Evolutionary conservation across 2,797 vertebrate species (phyloP), one percentile per base, ranked within the genome.

Genomic region (Allobates femoralis): DNA sequence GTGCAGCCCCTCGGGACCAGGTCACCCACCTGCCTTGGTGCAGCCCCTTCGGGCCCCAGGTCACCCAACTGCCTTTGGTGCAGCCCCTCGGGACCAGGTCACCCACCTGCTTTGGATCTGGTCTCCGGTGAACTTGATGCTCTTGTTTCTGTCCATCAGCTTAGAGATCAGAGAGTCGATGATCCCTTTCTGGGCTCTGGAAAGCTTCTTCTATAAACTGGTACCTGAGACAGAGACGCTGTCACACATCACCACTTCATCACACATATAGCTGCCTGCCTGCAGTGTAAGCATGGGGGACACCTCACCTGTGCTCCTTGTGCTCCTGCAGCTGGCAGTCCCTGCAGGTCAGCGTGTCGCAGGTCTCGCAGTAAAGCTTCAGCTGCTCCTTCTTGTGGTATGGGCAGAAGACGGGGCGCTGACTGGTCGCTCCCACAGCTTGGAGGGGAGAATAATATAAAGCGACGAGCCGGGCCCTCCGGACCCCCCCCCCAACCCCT

Each of bases 151-250:
- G 88, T 99, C 98, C 94, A 98, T 97, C 89, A 99, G 86, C 92
- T 99, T 99, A 56, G 95, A 95, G 6, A 98, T 98, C 92, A 99
- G 95, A 66, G 96, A 98, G 90, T 98, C 98, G 90, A 99, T 96
- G 88, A 98, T 97, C 89, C 97, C 96, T 90, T 95, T 96, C 93
- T 99, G 98, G n/a, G 92, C 98, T 99, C 89, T 96, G 97, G 94
- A 99, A 99, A 0, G 98, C 98, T 91, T 99, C 98, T 91, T 99
- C 98, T 90, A 99, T 94, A 94, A 99, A 99, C 90, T 99, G 98
- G 79, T 99, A 99, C 90, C 95, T 95, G 84, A 50, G 34, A 46
- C 1, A 64, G 21, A 16, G 16, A 19, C 6, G 15, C 32, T 0
- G 11, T 12, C 58, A 16, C 12, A 11, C 7, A 11, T 62, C 10